Conservation (phyloP, 2,888 invertebrate species). For the Napeogenes sylphis region DNA sequence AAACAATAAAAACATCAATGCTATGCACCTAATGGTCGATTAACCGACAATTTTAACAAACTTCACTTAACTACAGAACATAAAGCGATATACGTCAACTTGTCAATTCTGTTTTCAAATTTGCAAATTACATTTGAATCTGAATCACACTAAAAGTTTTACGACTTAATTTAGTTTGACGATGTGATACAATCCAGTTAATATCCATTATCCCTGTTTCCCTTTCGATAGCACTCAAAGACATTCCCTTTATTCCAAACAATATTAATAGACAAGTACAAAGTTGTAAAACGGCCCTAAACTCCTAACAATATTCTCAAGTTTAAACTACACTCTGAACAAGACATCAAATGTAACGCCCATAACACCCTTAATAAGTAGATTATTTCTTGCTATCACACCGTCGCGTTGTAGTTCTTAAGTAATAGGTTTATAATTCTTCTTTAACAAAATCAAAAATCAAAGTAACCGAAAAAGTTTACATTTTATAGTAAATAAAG, state of each 20-base stretch:
- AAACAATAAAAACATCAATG: too few species aligned
- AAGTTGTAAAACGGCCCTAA: conserved; percentile 43
- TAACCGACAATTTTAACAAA: too few species aligned
- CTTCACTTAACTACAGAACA: too few species aligned
- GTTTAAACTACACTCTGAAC: conserved; percentile 44
- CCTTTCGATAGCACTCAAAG: conserved; percentile 24
- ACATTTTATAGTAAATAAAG: too few species aligned
- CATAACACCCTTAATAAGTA: conserved; percentile 46
- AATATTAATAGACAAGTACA: conserved; percentile 37
- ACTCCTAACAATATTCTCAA: conserved; percentile 46
- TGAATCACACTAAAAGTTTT: conserved; percentile 15
- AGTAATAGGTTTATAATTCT: too few species aligned
- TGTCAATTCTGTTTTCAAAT: conserved; percentile 9
- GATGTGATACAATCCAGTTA: conserved; percentile 16
- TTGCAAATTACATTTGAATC: conserved; percentile 10
- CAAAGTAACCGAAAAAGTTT: too few species aligned
- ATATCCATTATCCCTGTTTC: conserved; percentile 21
- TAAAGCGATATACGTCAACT: conserved; percentile 1
- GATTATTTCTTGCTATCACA: conserved; percentile 39
- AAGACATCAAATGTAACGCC: conserved; percentile 55
- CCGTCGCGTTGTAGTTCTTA: conserved; percentile 26
- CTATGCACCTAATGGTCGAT: too few species aligned
- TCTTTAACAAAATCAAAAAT: too few species aligned
- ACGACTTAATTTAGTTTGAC: conserved; percentile 12
- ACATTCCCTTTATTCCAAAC: conserved; percentile 21